These are phyloP conservation scores for Labroides dimidiatus DNA, from an alignment of 2,797 vertebrate species.

Conservation along the genomic window DNA sequence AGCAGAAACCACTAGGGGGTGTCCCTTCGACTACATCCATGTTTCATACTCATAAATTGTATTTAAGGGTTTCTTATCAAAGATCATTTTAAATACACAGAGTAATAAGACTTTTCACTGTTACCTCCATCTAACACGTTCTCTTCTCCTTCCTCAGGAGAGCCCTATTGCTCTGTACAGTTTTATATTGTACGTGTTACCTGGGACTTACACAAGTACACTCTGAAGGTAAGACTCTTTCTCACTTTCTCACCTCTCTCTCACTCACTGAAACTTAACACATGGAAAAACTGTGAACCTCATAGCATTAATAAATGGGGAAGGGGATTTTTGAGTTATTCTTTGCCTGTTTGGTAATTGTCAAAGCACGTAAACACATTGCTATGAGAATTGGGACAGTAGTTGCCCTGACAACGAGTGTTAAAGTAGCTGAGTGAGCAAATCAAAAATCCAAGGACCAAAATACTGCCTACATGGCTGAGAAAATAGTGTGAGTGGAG, in stretches of 20 bases:
- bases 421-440: slow-evolving; percentile 49
- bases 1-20: too few relatives aligned
- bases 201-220: slow-evolving; percentile 93
- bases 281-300: slow-evolving; percentile 27
- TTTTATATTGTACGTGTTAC: slow-evolving; percentile 93
- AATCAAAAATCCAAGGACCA: slow-evolving; percentile 22
- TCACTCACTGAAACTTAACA: slow-evolving; percentile 2
- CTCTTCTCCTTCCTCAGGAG: slow-evolving; percentile 86
- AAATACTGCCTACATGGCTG: neutral
- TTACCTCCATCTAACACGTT: slow-evolving; percentile 45
- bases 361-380: slow-evolving; percentile 57
- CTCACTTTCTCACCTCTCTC: slow-evolving; percentile 10
- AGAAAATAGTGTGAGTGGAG: neutral
- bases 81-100: neutral
- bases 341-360: slow-evolving; percentile 50
- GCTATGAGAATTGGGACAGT: slow-evolving; percentile 48
- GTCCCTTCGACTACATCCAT: too few relatives aligned
- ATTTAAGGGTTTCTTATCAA: neutral
- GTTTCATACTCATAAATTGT: too few relatives aligned
- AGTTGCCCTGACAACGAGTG: slow-evolving; percentile 48
- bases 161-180: slow-evolving; percentile 93
- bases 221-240: slow-evolving; percentile 91
- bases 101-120: neutral
- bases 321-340: slow-evolving; percentile 37
- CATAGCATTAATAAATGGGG: slow-evolving; percentile 13